phyloP scores from a whole-genome alignment of 2,888 invertebrate species.

The Magallana nippona region DNA sequence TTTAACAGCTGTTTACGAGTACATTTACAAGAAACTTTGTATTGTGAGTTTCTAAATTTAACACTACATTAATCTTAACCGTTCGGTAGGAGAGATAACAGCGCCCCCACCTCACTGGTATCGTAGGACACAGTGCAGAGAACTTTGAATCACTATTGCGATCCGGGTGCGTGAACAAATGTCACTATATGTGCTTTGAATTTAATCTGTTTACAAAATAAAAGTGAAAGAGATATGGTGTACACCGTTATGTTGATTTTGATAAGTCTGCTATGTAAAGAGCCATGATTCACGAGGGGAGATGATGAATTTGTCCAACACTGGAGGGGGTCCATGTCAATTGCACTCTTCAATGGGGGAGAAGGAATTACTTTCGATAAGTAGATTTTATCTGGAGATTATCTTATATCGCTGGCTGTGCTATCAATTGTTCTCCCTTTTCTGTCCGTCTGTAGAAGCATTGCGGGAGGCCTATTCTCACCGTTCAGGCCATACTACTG shows the following conservation, averaged over 20 bases:
- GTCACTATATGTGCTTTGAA: neutral
- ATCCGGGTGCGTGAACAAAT: neutral
- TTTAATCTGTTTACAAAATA: constrained; percentile 4
- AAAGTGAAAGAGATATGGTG: neutral
- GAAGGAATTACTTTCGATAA: constrained; percentile 27
- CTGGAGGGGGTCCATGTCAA: constrained; percentile 15
- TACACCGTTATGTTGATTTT: neutral
- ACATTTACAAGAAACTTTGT: constrained; percentile 11
- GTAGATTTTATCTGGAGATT: constrained; percentile 17
- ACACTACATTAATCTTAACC: neutral
- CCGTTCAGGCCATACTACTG: neutral
- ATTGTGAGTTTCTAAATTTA: constrained; percentile 21
- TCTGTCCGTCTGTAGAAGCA: neutral
- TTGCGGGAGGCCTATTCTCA: constrained; percentile 17
- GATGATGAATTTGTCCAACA: constrained; percentile 17
- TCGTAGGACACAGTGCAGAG: neutral
- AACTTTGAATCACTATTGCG: neutral
- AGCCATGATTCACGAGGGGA: neutral
- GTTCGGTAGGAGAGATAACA: neutral
- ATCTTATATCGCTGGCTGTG: neutral
- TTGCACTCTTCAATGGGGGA: constrained; percentile 16
- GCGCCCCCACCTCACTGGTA: neutral
- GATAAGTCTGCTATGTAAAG: neutral
- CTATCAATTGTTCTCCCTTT: neutral
- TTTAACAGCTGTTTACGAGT: constrained; percentile 17